A percentile compares a stretch with the other conserved stretches of the same genome.
Conservation (phyloP, 1,140 invertebrate species). For the Tetramorium parvispinum region DNA sequence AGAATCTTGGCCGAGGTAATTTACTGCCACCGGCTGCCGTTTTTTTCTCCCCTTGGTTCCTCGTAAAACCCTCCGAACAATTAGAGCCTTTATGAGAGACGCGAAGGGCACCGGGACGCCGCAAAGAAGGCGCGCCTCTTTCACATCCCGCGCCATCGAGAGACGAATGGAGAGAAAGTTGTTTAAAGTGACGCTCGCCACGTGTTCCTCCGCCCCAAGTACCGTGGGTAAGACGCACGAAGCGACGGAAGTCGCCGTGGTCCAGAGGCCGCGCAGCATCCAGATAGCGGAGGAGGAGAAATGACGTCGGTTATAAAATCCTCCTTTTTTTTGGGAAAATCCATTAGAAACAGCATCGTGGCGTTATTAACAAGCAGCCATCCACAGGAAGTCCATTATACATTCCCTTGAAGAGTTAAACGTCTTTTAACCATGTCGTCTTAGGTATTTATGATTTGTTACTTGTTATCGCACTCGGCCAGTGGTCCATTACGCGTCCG, state of each 20-base stretch:
- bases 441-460: constrained; percentile 72
- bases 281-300: neutral
- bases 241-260: constrained; percentile 10
- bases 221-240: constrained; percentile 34
- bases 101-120: constrained; percentile 57
- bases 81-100: constrained; percentile 70
- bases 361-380: constrained; percentile 63
- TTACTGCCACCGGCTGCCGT: constrained; percentile 21
- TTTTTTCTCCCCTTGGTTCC: constrained; percentile 39
- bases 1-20: constrained; percentile 54
- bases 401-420: constrained; percentile 66
- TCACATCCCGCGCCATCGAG: constrained; percentile 38
- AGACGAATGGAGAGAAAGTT: constrained; percentile 65
- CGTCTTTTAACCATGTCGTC: constrained; percentile 63
- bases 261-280: neutral
- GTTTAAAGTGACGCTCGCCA: constrained; percentile 73
- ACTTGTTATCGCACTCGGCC: constrained; percentile 48
- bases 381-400: constrained; percentile 68
- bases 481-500: constrained; percentile 60
- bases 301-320: constrained; percentile 41
- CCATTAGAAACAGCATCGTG: constrained; percentile 65
- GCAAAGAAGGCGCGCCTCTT: constrained; percentile 62
- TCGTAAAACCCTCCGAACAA: constrained; percentile 64
- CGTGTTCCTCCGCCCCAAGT: constrained; percentile 62
- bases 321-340: constrained; percentile 42